These are phyloP conservation scores for Xenopus petersii DNA, from an alignment of 2,797 vertebrate genomes.

Conservation along the genomic window DNA sequence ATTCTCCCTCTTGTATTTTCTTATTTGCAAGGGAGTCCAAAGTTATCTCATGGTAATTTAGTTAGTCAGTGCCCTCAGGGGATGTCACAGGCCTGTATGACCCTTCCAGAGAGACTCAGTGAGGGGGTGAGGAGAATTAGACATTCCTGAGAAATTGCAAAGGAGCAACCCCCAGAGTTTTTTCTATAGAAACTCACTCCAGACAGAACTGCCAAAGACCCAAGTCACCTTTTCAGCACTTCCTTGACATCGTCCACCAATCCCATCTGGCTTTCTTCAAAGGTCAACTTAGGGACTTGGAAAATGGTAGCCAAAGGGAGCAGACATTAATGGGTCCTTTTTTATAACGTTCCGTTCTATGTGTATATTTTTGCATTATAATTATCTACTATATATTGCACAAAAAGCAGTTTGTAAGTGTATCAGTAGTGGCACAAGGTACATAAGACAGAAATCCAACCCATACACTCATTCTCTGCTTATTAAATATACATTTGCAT, in stretches of 20 bases:
- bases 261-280: slow-evolving; percentile 74
- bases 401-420: no score
- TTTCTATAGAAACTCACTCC: slow-evolving; percentile 71
- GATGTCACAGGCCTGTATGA: slow-evolving; percentile 84
- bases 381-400: no score
- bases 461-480: no score
- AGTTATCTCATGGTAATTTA: slow-evolving; percentile 98
- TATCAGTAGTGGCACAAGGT: no score
- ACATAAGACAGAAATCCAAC: no score
- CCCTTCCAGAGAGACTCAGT: slow-evolving; percentile 76
- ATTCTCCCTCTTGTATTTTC: slow-evolving; percentile 76
- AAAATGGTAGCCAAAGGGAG: slow-evolving; percentile 59
- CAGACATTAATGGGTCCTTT: slow-evolving; percentile 23
- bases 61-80: slow-evolving; percentile 96
- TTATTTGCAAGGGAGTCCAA: slow-evolving; percentile 75
- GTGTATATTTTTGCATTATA: no score
- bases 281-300: slow-evolving; percentile 63
- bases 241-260: slow-evolving; percentile 69
- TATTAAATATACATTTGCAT: no score
- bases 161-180: slow-evolving; percentile 80
- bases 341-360: no score
- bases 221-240: slow-evolving; percentile 80
- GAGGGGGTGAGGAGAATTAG: slow-evolving; percentile 84
- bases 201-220: slow-evolving; percentile 74
- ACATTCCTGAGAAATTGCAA: slow-evolving; percentile 98